Percentiles rank a stretch among this genome's conserved stretches.
Conservation (phyloP, 2,113 vertebrate genomes). For the human region GRCh38 chr4:23926501-23927000, state of each 20-base stretch:
- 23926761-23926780: background rate
- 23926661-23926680: background rate
- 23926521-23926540: background rate
- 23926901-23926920: background rate
- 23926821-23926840: background rate
- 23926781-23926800: background rate
- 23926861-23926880: background rate
- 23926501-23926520: background rate
- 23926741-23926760: background rate
- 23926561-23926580: background rate
- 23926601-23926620: background rate
- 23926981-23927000: background rate
- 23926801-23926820: rapidly evolving
- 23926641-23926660: background rate
- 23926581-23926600: background rate
- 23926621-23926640: background rate
- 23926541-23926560: too few relatives aligned
- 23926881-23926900: background rate
- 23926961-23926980: background rate
- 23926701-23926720: background rate
- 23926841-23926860: background rate
- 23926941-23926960: background rate
- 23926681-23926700: background rate
- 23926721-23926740: background rate
- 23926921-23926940: background rate